Base-by-base conservation (phyloP, 2,888 invertebrate genomes). In the Pecten maximus region DNA sequence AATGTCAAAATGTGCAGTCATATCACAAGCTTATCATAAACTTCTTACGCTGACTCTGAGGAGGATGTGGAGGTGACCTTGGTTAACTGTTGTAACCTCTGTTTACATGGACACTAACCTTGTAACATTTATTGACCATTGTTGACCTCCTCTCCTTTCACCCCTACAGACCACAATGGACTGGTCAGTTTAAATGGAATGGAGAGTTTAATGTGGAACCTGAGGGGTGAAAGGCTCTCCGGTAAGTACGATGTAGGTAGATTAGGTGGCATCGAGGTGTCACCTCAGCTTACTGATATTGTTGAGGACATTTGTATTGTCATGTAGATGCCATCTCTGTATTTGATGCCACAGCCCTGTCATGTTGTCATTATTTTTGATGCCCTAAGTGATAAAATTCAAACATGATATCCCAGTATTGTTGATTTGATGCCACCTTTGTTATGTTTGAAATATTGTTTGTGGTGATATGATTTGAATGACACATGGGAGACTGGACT, bases 101-200 rank as follows among this genome's bases (percentile, higher is more conserved):
- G 28, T 74, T 8, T 74, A 74, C 74, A 35, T 74, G 74, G 74
- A 74, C 28, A 74, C 74, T 74, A 74, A 74, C 74, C 23, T 74
- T 74, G 74, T 74, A 74, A 74, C 35, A 74, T 74, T 74, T 74
- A 60, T 28, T 74, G 74, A 74, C 74, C 35, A 23, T 74, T 74
- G 74, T 74, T 74, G 74, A 74, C 74, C 28, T 74, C 74, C 74
- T 74, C 74, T 35, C 74, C 74, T 74, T 74, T 74, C 74, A 74
- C 74, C 74, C 74, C 74, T 74, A 74, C 74, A 74, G 74, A 74
- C 74, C 74, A 74, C 74, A 74, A 74, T 74, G 74, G 74, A 74
- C 74, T 74, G 74, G 74, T 74, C 74, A 74, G 74, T 74, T 74
- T 74, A 74, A 74, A 74, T 74, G 74, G 74, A 74, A 74, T 74